phyloP scores from a whole-genome alignment of 2,113 vertebrate species.

The Poecile atricapillus region DNA sequence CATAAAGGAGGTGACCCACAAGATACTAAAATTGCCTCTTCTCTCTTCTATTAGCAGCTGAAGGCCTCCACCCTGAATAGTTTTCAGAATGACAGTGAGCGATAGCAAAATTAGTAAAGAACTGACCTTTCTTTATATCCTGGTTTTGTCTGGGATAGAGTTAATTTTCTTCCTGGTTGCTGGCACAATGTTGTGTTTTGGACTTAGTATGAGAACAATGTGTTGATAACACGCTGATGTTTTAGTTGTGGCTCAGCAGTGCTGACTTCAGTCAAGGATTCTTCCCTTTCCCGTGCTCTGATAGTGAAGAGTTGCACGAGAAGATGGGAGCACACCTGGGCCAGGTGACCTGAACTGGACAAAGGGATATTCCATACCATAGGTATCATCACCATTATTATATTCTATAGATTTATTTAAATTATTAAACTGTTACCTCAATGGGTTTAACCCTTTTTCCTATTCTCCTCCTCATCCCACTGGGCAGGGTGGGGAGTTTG shows the following conservation, averaged over 20 bases:
- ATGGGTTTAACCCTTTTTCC: not conserved
- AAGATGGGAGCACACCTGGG: not conserved
- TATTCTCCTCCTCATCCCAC: not conserved
- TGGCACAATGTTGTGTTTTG: not conserved
- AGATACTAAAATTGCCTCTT: slow-evolving; percentile 15
- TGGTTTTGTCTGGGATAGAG: not conserved
- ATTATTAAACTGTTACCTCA: not conserved
- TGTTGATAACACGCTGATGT: too few species aligned
- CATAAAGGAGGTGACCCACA: slow-evolving; percentile 43
- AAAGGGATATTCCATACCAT: not conserved
- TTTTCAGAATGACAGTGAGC: slow-evolving; percentile 5
- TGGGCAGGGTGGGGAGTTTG: too few species aligned
- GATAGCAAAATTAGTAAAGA: not conserved
- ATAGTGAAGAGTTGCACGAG: not conserved
- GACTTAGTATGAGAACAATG: not conserved
- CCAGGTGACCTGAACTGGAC: not conserved
- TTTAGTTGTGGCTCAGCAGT: not conserved
- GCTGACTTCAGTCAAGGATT: not conserved
- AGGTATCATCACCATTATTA: too few species aligned
- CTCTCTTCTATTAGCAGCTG: slow-evolving; percentile 26
- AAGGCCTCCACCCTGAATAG: not conserved
- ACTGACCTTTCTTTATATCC: not conserved
- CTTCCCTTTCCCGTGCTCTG: not conserved
- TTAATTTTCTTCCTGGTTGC: not conserved
- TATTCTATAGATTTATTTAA: not conserved